phyloP scores from a whole-genome alignment of 2,797 vertebrate species.

The Pteropus rufus region DNA sequence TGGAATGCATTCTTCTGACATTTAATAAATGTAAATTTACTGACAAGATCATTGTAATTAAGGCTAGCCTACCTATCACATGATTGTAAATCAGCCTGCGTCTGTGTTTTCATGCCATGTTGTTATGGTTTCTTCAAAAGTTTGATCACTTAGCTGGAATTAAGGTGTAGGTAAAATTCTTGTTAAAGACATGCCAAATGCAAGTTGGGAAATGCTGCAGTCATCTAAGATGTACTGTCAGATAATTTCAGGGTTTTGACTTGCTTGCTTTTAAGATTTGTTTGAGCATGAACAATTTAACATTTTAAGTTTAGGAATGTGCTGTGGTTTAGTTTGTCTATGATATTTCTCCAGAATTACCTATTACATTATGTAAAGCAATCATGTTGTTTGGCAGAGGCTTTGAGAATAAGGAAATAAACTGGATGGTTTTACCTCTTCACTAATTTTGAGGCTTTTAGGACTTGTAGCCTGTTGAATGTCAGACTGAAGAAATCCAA shows the following conservation, averaged over 20 bases:
- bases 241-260: slow-evolving; percentile 58
- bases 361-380: slow-evolving; percentile 17
- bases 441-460: not conserved
- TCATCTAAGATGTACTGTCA: slow-evolving; percentile 53
- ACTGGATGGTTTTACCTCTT: not conserved
- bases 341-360: slow-evolving; percentile 46
- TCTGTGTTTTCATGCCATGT: slow-evolving; percentile 29
- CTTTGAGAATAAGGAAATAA: slow-evolving; percentile 38
- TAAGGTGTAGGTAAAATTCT: slow-evolving; percentile 64
- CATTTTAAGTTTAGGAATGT: slow-evolving; percentile 58
- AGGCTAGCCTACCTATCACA: not conserved
- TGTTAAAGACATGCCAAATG: slow-evolving; percentile 48
- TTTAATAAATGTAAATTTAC: slow-evolving; percentile 46
- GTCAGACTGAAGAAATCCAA: not conserved
- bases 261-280: slow-evolving; percentile 60
- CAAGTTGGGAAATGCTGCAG: slow-evolving; percentile 58
- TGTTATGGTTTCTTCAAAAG: slow-evolving; percentile 47
- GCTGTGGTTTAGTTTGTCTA: slow-evolving; percentile 32
- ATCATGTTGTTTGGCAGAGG: slow-evolving; percentile 30
- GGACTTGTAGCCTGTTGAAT: not conserved
- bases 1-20: not conserved
- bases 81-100: slow-evolving; percentile 34
- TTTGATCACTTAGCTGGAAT: slow-evolving; percentile 61
- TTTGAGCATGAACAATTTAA: slow-evolving; percentile 63
- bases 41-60: slow-evolving; percentile 41